Conservation (phyloP, 53 echinoderm and acorn worm genomes). For the Henricia sp. region DNA sequence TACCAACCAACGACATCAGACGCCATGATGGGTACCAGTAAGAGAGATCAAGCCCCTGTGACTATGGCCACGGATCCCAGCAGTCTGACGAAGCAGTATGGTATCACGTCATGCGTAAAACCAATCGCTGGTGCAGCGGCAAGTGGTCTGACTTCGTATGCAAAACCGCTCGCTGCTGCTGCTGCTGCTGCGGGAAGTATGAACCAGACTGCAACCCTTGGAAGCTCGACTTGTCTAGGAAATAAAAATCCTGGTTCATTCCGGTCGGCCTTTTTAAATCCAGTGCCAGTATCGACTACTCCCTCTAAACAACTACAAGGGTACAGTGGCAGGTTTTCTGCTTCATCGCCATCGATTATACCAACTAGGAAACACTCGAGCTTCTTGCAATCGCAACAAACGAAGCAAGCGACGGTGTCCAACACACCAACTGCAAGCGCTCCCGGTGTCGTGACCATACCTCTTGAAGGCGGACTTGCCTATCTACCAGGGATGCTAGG, state of each 20-base stretch:
- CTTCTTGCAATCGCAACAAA: not conserved
- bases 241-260: not conserved
- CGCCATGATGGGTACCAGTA: not conserved
- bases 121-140: too few species aligned
- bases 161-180: not conserved
- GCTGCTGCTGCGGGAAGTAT: conserved; percentile 2
- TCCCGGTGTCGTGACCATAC: conserved; percentile 8
- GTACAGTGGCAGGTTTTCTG: conserved; percentile 1
- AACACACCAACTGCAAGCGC: not conserved
- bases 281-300: not conserved
- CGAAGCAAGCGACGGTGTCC: not conserved
- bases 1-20: conserved; percentile 10
- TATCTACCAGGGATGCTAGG: too few species aligned
- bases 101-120: too few species aligned
- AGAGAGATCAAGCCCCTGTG: not conserved
- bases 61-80: not conserved
- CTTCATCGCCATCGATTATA: not conserved
- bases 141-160: too few species aligned
- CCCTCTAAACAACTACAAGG: not conserved
- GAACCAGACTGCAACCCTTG: not conserved
- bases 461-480: not conserved
- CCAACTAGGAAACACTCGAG: conserved; percentile 10
- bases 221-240: not conserved
- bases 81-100: too few species aligned
- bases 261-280: not conserved